Base-by-base conservation (phyloP, 2,113 vertebrate species). In the Alexandromys fortis region DNA sequence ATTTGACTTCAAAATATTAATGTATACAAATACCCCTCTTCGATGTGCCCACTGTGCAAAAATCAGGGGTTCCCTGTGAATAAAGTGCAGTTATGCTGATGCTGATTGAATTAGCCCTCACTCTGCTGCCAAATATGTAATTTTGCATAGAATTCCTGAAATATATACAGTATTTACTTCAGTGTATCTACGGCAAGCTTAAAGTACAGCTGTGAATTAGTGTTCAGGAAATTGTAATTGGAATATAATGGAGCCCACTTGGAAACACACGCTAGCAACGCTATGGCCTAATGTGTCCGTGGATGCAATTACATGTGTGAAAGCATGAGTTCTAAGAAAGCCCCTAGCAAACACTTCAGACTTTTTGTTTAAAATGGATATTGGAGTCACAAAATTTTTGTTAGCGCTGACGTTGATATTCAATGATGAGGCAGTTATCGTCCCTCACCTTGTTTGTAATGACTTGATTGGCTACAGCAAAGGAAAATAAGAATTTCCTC, bases 61-160 rank as follows among this genome's bases (percentile, higher is more conserved):
- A 90, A 92, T 92, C 82, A 47, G 52, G 52, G 95, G 86, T 86
- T 55, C 63, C 63, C 6, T 0, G 49, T 81, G 92, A 96, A 70
- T 83, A 96, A 76, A 86, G 19, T 79, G 86, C 61, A 95, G 73
- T 86, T 94, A 88, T 92, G 81, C 7, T 88, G 86, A 92, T 97
- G 96, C 98, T 98, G 97, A 96, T 87, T 58, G 86, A 97, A 94
- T 94, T 81, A 95, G 89, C 94, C 97, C 90, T 89, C 88, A 93
- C 58, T 97, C 87, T 90, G 77, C 94, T 97, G 98, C 98, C 96
- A 97, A 98, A 96, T 97, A 97, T 97, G 94, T 96, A 96, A 96
- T 98, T 97, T 97, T 96, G 87, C 94, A 61, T 7, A 67, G 95
- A 95, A 98, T 97, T 97, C 92, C 72, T 97, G 97, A 93, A 95